phyloP scores from a whole-genome alignment of 2,888 invertebrate genomes.

The Cephus nigrinus region DNA sequence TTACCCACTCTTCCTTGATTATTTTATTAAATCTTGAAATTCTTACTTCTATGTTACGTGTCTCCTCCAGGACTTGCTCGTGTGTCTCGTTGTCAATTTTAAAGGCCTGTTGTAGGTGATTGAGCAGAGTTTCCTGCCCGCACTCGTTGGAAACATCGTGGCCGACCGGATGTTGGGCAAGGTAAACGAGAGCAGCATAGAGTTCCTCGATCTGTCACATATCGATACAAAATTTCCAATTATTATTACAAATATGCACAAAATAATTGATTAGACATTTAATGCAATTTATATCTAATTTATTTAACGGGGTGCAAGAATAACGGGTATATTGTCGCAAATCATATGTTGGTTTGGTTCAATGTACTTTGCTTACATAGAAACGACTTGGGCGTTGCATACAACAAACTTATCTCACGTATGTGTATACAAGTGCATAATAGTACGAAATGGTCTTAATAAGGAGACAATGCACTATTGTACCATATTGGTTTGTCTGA shows the following conservation, averaged over 20 bases:
- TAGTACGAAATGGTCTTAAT: neutral
- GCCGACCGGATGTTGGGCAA: slow-evolving; percentile 86
- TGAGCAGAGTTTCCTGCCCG: slow-evolving; percentile 76
- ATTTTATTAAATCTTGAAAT: neutral
- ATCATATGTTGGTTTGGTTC: neutral
- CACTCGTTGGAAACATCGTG: slow-evolving; percentile 80
- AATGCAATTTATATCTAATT: neutral
- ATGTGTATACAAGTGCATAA: neutral
- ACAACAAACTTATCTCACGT: neutral
- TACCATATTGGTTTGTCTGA: neutral
- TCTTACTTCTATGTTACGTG: slow-evolving; percentile 77
- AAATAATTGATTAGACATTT: neutral
- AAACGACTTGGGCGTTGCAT: neutral
- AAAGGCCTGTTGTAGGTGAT: slow-evolving; percentile 84
- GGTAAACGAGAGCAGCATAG: slow-evolving; percentile 84
- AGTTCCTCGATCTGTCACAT: slow-evolving; percentile 82
- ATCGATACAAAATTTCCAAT: slow-evolving; percentile 22
- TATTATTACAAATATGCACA: neutral
- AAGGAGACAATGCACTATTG: neutral
- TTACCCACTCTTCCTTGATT: neutral
- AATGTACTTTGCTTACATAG: neutral
- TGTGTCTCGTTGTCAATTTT: slow-evolving; percentile 83
- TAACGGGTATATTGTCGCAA: neutral
- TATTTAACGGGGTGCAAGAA: neutral
- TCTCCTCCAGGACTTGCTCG: slow-evolving; percentile 76